A percentile compares a stretch with the other conserved stretches of the same genome.
These are phyloP conservation scores for Noctua comes DNA, from an alignment of 2,888 invertebrate species.

Conservation along the genomic window DNA sequence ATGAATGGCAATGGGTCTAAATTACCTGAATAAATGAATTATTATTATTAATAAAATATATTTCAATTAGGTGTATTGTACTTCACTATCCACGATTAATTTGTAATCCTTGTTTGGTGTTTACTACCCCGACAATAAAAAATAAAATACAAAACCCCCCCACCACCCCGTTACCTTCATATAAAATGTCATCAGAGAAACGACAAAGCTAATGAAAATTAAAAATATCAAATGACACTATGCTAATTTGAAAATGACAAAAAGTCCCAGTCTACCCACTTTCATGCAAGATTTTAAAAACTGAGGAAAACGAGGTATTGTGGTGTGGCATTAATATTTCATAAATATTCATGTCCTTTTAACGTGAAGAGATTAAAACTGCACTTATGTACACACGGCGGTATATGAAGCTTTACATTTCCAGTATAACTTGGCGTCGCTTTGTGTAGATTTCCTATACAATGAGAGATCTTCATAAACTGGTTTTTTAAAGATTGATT, in stretches of 20 bases:
- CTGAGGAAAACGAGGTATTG: constrained; percentile 39
- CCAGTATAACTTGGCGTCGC: no score
- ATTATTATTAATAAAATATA: no score
- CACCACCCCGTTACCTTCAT: no score
- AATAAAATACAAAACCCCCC: background rate
- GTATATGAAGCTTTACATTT: no score
- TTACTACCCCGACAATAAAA: background rate
- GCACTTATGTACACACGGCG: constrained; percentile 43
- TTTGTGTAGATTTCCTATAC: no score
- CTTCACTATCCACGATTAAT: background rate
- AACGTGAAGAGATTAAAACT: constrained; percentile 56
- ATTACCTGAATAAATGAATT: no score
- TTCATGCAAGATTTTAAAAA: constrained; percentile 45
- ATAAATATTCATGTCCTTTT: constrained; percentile 58
- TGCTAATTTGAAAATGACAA: constrained; percentile 19
- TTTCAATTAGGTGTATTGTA: no score
- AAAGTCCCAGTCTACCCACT: constrained; percentile 20
- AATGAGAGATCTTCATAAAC: no score
- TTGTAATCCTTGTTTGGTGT: background rate
- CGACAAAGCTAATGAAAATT: constrained; percentile 15
- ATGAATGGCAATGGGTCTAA: no score
- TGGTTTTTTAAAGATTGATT: no score
- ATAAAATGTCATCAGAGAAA: background rate
- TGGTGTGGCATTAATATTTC: constrained; percentile 52
- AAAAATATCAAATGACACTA: constrained; percentile 35